Evolutionary conservation across 2,888 invertebrate species (phyloP).

Genomic region (Drosophila pseudotalamancana): DNA sequence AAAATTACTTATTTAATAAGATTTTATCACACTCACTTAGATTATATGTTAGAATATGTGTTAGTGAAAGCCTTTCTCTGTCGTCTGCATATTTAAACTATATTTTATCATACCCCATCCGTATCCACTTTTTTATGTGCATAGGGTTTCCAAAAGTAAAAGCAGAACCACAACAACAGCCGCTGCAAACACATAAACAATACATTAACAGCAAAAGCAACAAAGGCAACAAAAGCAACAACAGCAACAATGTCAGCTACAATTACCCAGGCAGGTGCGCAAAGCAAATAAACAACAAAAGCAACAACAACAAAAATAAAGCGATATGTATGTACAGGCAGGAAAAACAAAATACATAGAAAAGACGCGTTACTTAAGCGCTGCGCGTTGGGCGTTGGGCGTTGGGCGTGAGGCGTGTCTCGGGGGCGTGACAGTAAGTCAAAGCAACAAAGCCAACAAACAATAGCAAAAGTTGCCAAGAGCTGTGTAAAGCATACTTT

Average conservation of each 20-base stretch:
- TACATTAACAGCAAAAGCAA: slow-evolving; percentile 20
- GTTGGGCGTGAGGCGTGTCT: too few species aligned
- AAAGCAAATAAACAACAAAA: slow-evolving; percentile 40
- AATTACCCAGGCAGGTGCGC: slow-evolving; percentile 67
- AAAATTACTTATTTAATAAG: too few species aligned
- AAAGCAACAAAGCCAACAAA: slow-evolving; percentile 26
- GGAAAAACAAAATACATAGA: slow-evolving; percentile 36
- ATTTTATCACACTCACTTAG: too few species aligned
- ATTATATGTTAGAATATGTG: too few species aligned
- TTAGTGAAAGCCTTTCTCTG: too few species aligned
- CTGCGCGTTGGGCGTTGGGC: slow-evolving; percentile 4
- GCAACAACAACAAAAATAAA: slow-evolving; percentile 6
- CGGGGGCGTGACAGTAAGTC: slow-evolving; percentile 41
- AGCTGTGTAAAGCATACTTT: slow-evolving; percentile 30
- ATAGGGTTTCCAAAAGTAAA: slow-evolving; percentile 20
- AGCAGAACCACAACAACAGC: slow-evolving; percentile 25
- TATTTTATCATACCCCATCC: background rate
- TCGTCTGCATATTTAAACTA: too few species aligned
- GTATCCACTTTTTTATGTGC: background rate
- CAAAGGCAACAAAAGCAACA: background rate
- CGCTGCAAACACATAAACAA: slow-evolving; percentile 20
- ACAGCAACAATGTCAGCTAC: slow-evolving; percentile 45
- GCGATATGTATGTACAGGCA: slow-evolving; percentile 34
- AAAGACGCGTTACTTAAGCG: slow-evolving; percentile 55
- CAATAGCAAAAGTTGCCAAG: slow-evolving; percentile 35